Evolutionary conservation across 1,140 invertebrate species (phyloP), one percentile per base, ranked within the genome.

Genomic region (Drosophila orena): DNA sequence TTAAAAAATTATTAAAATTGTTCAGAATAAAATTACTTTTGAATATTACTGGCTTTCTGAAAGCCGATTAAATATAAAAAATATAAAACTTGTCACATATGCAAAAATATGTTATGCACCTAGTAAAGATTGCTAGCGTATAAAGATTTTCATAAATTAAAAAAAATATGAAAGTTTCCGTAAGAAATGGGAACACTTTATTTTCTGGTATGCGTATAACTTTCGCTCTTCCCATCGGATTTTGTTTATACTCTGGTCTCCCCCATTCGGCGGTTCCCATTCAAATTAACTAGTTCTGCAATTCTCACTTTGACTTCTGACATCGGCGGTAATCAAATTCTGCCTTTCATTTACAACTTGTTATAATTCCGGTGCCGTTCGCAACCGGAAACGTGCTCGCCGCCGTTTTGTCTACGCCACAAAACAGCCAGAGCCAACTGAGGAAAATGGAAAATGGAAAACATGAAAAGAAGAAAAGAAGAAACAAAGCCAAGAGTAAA

Each of bases 351-450:
- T 83, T 81, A 81, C 79, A 78, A 81, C 44, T 85, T 62, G 69
- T 64, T 65, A 75, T 69, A 76, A 76, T 83, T 83, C 73, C 72
- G 59, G 43, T 81, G 76, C 66, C 54, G 46, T 75, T 75, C 47
- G 24, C 73, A 76, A 40, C 73, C 61, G 72, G 72, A 76, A 76
- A 68, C 42, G 58, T 72, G 68, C 56, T 62, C 54, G 73, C 56
- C 55, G 83, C 83, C 84, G 76, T 69, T 88, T 83, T 83, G 79
- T 89, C 76, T 79, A 66, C 57, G 77, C 55, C 60, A 71, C 60
- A 73, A 64, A 76, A 83, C 49, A 71, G 52, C 46, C 58, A 76
- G 58, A 74, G 50, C 66, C 66, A 70, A 49, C 66, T 56, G 53
- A 40, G 35, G 43, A 65, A 75, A 47, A 61, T 20, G 35, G 43